These are phyloP conservation scores for Dipodomys stephensi DNA, from an alignment of 2,113 vertebrate species.

Conservation along the genomic window DNA sequence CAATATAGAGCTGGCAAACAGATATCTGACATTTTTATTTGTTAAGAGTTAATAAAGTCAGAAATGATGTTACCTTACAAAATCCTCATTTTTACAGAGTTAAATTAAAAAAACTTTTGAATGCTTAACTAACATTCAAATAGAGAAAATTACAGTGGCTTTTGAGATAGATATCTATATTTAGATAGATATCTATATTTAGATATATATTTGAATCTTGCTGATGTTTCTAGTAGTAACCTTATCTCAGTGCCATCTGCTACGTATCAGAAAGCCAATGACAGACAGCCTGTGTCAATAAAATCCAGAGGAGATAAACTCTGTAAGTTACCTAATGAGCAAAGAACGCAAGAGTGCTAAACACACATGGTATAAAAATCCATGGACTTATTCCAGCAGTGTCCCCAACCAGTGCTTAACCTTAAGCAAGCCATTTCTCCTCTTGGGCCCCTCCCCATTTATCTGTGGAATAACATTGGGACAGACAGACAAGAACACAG, in stretches of 20 bases:
- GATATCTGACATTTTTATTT: background rate
- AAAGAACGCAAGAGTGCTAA: background rate
- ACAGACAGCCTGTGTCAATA: background rate
- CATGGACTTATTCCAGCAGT: background rate
- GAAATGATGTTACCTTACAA: background rate
- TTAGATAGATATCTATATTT: too few relatives aligned
- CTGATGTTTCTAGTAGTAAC: background rate
- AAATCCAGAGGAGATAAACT: background rate
- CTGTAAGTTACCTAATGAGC: background rate
- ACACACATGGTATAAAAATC: too few relatives aligned
- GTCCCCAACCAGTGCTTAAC: background rate
- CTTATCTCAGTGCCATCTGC: background rate
- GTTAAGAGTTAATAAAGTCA: background rate
- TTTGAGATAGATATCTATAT: too few relatives aligned
- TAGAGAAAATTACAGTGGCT: background rate
- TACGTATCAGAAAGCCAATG: background rate
- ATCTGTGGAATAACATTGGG: background rate
- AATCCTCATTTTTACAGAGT: background rate
- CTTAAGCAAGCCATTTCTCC: background rate
- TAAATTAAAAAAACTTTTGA: background rate
- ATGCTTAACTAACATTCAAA: background rate
- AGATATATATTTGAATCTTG: too few relatives aligned
- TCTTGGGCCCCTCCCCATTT: background rate
- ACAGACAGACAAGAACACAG: background rate
- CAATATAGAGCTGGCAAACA: background rate